These are phyloP conservation scores for Ammodramus savannarum DNA, from an alignment of 2,113 vertebrate genomes.

Conservation along the genomic window DNA sequence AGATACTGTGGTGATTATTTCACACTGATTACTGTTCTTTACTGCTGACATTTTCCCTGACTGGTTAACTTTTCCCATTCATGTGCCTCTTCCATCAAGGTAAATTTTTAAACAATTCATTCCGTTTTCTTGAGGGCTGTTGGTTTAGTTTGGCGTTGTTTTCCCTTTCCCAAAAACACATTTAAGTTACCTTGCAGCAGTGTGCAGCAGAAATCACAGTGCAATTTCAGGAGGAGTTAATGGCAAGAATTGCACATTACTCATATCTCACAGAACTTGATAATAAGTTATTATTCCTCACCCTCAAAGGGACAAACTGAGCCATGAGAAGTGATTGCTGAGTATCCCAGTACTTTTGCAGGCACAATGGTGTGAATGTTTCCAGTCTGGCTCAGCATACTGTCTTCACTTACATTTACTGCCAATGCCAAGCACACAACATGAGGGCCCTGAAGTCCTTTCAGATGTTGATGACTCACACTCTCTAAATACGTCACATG, in stretches of 20 bases:
- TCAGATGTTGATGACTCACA: slow-evolving; percentile 41
- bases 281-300: slow-evolving; percentile 32
- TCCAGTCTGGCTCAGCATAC: slow-evolving; percentile 3
- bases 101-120: slow-evolving; percentile 13
- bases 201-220: slow-evolving; percentile 5
- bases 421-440: not conserved
- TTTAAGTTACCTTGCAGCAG: slow-evolving; percentile 10
- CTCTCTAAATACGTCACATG: slow-evolving; percentile 42
- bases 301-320: not conserved
- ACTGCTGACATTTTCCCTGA: not conserved
- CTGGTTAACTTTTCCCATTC: not conserved
- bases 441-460: slow-evolving; percentile 21
- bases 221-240: slow-evolving; percentile 35
- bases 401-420: not conserved
- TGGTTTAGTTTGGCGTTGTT: not conserved
- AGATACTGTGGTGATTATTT: not conserved
- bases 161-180: not conserved
- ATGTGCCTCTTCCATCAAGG: not conserved
- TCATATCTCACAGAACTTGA: slow-evolving; percentile 2
- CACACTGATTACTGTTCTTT: not conserved
- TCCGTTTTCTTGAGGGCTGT: not conserved
- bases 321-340: not conserved
- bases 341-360: not conserved
- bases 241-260: not conserved
- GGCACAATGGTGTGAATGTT: not conserved